Evolutionary conservation across 2,888 invertebrate genomes (phyloP), one percentile per base, ranked within the genome.

Genomic region (Xanthostigma xanthostigma): DNA sequence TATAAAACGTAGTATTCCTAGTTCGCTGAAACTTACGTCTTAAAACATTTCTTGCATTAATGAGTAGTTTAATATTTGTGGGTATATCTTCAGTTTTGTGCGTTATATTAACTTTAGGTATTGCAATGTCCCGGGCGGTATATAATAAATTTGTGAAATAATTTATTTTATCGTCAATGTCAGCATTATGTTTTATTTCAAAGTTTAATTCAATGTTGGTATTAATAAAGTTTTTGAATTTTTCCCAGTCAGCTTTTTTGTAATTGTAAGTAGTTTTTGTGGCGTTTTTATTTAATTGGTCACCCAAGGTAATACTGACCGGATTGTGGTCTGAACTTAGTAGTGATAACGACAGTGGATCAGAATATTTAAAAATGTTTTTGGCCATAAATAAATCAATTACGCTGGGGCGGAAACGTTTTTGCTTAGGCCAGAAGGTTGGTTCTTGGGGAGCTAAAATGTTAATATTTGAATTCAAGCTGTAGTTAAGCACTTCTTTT

Each of bases 381-480:
- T 59, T 59, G 13, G 51, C 56, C 9, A 58, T 34, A 33, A 50
- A 53, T 48, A 59, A 52, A 37, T 59, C 56, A 49, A 59, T 56
- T 37, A 54, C 56, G 42, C 54, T 52, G 9, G n/a, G n/a, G n/a
- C n/a, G n/a, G n/a, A n/a, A n/a, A 36, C 52, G 27, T 49, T 52
- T 17, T 56, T 59, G 2, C 41, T 6, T 8, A n/a, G 58, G n/a
- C n/a, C n/a, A n/a, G n/a, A n/a, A n/a, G n/a, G n/a, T n/a, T n/a
- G n/a, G n/a, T n/a, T n/a, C n/a, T n/a, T 55, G 39, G 3, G 57
- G 53, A 43, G 45, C 54, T n/a, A 53, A 33, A 2, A 59, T 34
- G 2, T 2, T 44, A 36, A 50, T 55, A 36, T 55, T 57, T 39
- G 53, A 45, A 40, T 49, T 41, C 10, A 40, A 13, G 11, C n/a